phyloP scores from a whole-genome alignment of 1,140 invertebrate species.

The Drosophila bifasciata region DNA sequence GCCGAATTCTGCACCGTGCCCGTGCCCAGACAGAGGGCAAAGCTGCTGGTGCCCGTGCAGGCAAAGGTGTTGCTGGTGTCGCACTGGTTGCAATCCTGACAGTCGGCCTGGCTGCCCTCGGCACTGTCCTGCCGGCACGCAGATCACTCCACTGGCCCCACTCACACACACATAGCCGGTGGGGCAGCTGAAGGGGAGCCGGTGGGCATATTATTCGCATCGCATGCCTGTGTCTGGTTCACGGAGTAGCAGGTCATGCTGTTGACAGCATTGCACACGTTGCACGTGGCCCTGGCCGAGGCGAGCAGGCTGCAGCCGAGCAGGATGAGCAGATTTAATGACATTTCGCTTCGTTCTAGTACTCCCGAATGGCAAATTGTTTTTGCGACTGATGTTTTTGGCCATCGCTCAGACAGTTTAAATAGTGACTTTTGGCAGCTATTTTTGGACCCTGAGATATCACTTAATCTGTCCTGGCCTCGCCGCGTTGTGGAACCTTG shows the following conservation, averaged over 20 bases:
- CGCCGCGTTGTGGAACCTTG: conserved; percentile 28
- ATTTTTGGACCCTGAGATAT: conserved; percentile 30
- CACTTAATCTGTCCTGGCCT: conserved; percentile 34
- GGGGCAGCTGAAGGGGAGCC: conserved; percentile 51
- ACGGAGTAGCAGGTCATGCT: conserved; percentile 68
- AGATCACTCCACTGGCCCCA: conserved; percentile 42
- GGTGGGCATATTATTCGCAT: conserved; percentile 45
- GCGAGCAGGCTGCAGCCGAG: conserved; percentile 24
- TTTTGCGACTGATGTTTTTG: conserved; percentile 28
- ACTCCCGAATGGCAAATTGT: no score
- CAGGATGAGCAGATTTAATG: neutral
- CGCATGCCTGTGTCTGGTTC: conserved; percentile 64
- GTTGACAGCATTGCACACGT: conserved; percentile 60
- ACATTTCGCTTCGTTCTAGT: conserved; percentile 15
- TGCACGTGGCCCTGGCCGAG: conserved; percentile 44
- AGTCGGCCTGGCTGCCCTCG: conserved; percentile 18
- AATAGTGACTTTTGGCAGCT: conserved; percentile 42
- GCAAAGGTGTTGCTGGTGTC: conserved; percentile 63
- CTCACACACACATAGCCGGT: conserved; percentile 63
- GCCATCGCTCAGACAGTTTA: conserved; percentile 34
- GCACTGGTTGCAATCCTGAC: conserved; percentile 68
- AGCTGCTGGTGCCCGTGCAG: conserved; percentile 66
- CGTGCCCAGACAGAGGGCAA: conserved; percentile 69
- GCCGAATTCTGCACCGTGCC: conserved; percentile 26
- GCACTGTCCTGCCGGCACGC: conserved; percentile 25